Evolutionary conservation across 1,140 invertebrate species (phyloP), one percentile per base, ranked within the genome.

Genomic region (Diabrotica virgifera): DNA sequence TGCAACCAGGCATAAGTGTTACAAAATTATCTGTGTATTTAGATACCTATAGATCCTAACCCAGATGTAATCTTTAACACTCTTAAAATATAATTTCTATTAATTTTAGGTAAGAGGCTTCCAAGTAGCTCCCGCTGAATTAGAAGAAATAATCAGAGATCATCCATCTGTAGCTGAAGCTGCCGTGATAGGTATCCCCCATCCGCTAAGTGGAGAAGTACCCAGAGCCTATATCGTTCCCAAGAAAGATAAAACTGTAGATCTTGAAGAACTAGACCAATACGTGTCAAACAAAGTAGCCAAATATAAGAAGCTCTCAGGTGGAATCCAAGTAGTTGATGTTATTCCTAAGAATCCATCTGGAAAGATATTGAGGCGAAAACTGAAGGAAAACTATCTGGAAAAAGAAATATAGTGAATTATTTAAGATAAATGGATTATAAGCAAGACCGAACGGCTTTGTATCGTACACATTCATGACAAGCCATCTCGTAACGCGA

Each of bases 101-200:
- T 69, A 11, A 6, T 54, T 55, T 5, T 36, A 83, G 80, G 82
- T 84, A 5, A 87, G 86, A 80, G 85, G 85, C 0, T 86, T 83
- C 74, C 85, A 95, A 89, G 94, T 97, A 9, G 84, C 93, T 5
- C 95, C 95, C 9, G 91, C 94, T 0, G 93, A 96, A 78, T 74
- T 97, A 35, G 94, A 97, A 82, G 89, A 85, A 11, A 67, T 96
- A 10, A 74, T 97, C 14, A 81, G 91, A 60, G 83, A 82, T 40
- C 90, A 95, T 80, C 87, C 90, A 0, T 85, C 85, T 53, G 80
- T 97, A 0, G 71, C 80, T 5, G 94, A 96, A 74, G 92, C 88
- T 0, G 93, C 89, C 0, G 93, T 97, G 0, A 82, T 96, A 69
- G 94, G 94, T 5, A 81, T 94, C 37, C 88, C 90, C 0, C 87